phyloP scores from a whole-genome alignment of 92 coral and sea anemone species.

The Phymanthus crucifer region DNA sequence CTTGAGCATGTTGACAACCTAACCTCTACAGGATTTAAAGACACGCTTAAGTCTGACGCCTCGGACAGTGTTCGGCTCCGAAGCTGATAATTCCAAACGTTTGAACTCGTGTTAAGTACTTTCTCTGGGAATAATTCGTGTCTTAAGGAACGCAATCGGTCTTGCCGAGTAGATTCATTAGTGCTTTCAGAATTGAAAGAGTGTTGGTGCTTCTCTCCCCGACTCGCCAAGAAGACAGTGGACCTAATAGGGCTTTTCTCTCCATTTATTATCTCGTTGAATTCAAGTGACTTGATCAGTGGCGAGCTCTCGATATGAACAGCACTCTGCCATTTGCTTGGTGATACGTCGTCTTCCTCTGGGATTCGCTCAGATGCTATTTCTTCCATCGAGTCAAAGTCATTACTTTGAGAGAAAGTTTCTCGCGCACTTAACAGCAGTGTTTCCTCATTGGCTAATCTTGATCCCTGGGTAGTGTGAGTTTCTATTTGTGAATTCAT shows the following conservation, averaged over 20 bases:
- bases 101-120: not conserved
- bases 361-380: not conserved
- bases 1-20: not conserved
- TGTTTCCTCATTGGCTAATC: not conserved
- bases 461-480: not conserved
- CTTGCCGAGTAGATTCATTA: not conserved
- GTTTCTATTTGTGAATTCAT: not conserved
- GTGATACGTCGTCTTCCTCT: not conserved
- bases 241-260: not conserved
- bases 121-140: not conserved
- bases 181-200: not conserved
- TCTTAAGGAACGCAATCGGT: not conserved
- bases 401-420: not conserved
- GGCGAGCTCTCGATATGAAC: not conserved
- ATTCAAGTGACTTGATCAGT: not conserved
- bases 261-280: not conserved
- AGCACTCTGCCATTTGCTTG: not conserved
- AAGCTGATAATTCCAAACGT: not conserved
- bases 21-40: not conserved
- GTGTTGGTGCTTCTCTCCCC: not conserved
- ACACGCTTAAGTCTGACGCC: not conserved
- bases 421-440: not conserved
- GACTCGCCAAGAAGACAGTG: not conserved
- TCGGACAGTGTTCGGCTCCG: not conserved
- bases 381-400: not conserved